A percentile compares a stretch with the other conserved stretches of the same genome.
Evolutionary conservation across 1,140 invertebrate species (phyloP).

Genomic region (Oppia nitens): DNA sequence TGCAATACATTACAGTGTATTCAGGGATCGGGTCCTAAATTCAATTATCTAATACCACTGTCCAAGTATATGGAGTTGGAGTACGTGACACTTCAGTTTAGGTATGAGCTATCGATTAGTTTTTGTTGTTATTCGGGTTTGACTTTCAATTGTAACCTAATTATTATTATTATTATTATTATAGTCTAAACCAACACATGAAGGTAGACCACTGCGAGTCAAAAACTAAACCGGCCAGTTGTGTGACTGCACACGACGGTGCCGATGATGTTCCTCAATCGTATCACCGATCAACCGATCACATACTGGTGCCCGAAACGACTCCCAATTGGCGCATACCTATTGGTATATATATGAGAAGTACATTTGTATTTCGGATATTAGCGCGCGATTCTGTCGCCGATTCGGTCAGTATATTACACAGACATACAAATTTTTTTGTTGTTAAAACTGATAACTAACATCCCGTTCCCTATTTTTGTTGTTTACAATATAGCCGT

Average conservation of each 20-base stretch:
- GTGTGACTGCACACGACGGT: conserved; percentile 9
- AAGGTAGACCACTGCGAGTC: conserved; percentile 20
- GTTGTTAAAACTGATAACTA: not conserved
- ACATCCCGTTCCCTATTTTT: not conserved
- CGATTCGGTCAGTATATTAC: conserved; percentile 17
- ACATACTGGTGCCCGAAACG: conserved; percentile 16
- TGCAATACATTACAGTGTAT: conserved; percentile 20
- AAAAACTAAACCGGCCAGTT: conserved; percentile 16
- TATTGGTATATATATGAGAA: conserved; percentile 19
- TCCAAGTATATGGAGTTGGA: conserved; percentile 21
- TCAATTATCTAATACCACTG: conserved; percentile 19
- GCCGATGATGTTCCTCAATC: conserved; percentile 10
- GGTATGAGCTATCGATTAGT: conserved; percentile 12
- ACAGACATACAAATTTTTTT: not conserved
- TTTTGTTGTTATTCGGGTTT: not conserved
- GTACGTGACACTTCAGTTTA: conserved; percentile 21
- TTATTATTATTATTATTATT: not conserved
- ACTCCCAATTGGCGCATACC: conserved; percentile 20
- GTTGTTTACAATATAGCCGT: conserved; percentile 6
- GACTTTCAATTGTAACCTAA: not conserved
- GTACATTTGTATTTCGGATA: conserved; percentile 19
- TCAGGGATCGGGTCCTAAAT: conserved; percentile 15
- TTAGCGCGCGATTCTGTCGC: conserved; percentile 16
- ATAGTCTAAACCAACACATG: conserved; percentile 17
- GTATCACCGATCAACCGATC: conserved; percentile 14